A percentile compares a stretch with the other conserved stretches of the same genome.
phyloP scores from a whole-genome alignment of 2,888 invertebrate species.

The Noctua fimbriata region DNA sequence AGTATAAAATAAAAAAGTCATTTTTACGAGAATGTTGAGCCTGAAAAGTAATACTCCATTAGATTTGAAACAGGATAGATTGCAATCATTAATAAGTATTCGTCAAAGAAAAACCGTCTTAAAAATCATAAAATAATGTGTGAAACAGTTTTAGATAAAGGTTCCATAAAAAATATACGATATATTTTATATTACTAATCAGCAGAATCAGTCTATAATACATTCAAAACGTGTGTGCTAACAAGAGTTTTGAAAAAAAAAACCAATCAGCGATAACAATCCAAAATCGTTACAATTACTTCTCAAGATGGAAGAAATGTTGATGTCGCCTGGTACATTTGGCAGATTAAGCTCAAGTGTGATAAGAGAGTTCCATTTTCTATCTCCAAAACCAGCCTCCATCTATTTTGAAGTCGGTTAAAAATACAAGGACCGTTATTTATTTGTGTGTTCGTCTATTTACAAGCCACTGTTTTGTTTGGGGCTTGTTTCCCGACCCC shows the following conservation, averaged over 20 bases:
- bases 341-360: background rate
- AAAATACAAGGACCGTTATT: constrained; percentile 54
- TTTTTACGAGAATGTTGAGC: constrained; percentile 40
- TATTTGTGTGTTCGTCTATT: constrained; percentile 47
- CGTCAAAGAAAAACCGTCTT: constrained; percentile 7
- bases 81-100: constrained; percentile 42
- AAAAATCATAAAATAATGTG: background rate
- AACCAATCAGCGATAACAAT: background rate
- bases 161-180: background rate
- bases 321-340: background rate
- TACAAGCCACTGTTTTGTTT: constrained; percentile 46
- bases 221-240: background rate
- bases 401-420: constrained; percentile 34
- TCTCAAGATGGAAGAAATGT: background rate
- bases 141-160: background rate
- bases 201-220: background rate
- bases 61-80: constrained; percentile 52
- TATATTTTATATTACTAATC: no score
- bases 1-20: constrained; percentile 43
- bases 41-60: constrained; percentile 52
- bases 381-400: background rate
- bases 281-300: background rate
- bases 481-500: constrained; percentile 32
- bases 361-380: background rate
- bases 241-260: background rate